These are phyloP conservation scores for Drosophila bifasciata DNA, from an alignment of 1,140 invertebrate genomes.

Conservation along the genomic window DNA sequence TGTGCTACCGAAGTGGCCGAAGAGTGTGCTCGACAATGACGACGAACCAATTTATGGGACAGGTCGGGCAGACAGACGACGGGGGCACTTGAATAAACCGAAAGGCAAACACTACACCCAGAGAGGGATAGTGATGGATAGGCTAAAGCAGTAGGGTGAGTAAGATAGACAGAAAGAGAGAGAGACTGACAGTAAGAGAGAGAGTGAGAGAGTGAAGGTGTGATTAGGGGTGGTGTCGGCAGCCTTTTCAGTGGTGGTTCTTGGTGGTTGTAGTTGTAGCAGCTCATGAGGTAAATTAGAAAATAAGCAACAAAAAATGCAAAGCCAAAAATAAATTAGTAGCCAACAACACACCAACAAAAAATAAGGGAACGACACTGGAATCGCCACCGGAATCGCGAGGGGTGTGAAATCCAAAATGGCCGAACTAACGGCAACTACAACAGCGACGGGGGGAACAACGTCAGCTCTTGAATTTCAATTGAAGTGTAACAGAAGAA, in stretches of 20 bases:
- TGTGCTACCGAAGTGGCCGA: conserved; percentile 60
- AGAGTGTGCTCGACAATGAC: conserved; percentile 68
- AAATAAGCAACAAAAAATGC: conserved; percentile 65
- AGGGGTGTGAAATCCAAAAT: conserved; percentile 60
- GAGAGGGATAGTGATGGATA: too few relatives aligned
- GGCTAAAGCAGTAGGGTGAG: too few relatives aligned
- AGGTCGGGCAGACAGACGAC: conserved; percentile 37
- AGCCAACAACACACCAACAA: conserved; percentile 39
- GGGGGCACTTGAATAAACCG: conserved; percentile 49
- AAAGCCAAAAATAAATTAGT: conserved; percentile 62
- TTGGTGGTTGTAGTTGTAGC: too few relatives aligned
- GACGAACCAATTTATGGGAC: conserved; percentile 75
- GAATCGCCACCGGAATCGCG: conserved; percentile 9
- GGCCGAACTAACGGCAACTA: conserved; percentile 32
- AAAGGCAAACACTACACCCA: conserved; percentile 55
- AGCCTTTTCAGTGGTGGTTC: conserved; percentile 12
- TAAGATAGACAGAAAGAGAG: not conserved
- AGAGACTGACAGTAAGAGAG: too few relatives aligned
- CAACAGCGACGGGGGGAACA: not conserved
- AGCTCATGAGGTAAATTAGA: conserved; percentile 47
- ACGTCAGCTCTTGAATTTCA: conserved; percentile 58
- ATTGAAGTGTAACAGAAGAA: conserved; percentile 74
- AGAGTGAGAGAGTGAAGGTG: not conserved
- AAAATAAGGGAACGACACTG: conserved; percentile 4
- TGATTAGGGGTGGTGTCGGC: conserved; percentile 18